These are phyloP conservation scores for Fundulus diaphanus DNA, from an alignment of 2,797 vertebrate genomes.

Conservation along the genomic window DNA sequence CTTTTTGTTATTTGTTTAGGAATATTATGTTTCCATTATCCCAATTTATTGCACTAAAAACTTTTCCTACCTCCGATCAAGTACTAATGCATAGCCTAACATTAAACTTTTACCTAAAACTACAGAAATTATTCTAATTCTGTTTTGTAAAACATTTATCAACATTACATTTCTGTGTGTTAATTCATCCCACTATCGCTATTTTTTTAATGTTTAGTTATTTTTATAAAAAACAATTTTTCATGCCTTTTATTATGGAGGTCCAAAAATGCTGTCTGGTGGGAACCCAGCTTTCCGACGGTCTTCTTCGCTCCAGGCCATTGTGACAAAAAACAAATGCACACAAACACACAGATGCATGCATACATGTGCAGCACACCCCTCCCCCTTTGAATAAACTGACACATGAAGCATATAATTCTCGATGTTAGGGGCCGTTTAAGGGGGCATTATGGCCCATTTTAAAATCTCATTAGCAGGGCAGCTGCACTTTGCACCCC, in stretches of 20 bases:
- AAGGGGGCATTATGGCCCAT: constrained; percentile 80
- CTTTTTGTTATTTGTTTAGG: background rate
- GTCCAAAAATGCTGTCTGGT: constrained; percentile 24
- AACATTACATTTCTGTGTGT: background rate
- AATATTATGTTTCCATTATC: background rate
- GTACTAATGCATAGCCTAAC: too few relatives aligned
- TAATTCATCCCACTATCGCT: background rate
- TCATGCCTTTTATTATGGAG: constrained; percentile 3
- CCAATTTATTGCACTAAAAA: too few relatives aligned
- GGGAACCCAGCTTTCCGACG: constrained; percentile 42
- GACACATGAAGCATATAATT: constrained; percentile 81
- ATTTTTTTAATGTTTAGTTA: constrained; percentile 8
- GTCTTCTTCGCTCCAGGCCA: constrained; percentile 60
- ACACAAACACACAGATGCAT: constrained; percentile 63
- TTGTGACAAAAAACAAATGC: constrained; percentile 67
- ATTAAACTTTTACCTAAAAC: background rate
- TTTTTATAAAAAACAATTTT: too few relatives aligned
- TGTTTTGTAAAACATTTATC: background rate
- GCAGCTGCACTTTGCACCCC: constrained; percentile 84
- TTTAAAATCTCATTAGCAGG: constrained; percentile 86
- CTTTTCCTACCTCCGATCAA: background rate
- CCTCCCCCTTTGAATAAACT: constrained; percentile 73
- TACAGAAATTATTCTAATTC: background rate
- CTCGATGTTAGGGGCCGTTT: constrained; percentile 78
- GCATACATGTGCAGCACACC: constrained; percentile 42